Evolutionary conservation across 2,888 invertebrate genomes (phyloP).

Genomic region (Proisotoma minuta): DNA sequence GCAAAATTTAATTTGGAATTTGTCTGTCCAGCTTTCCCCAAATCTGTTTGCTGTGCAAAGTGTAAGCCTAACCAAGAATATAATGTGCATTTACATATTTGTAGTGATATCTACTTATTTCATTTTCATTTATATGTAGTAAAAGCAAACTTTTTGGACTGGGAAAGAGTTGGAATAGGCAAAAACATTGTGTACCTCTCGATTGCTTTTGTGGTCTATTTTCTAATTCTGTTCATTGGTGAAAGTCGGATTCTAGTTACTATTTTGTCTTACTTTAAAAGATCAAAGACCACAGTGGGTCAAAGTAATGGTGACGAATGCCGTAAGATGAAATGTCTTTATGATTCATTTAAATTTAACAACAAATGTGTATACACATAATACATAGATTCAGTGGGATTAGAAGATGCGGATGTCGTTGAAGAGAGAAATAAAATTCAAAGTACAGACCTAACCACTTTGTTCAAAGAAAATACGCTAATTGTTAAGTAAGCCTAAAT

Average conservation of each 20-base stretch:
- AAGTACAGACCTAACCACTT: conserved; percentile 34
- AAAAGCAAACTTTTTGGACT: conserved; percentile 41
- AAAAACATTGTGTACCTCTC: conserved; percentile 39
- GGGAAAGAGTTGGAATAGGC: conserved; percentile 41
- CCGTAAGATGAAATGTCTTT: no score
- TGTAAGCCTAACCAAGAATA: no score
- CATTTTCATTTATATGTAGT: no score
- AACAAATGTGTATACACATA: not conserved
- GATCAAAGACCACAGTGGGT: not conserved
- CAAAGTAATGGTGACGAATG: not conserved
- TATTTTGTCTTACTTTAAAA: not conserved
- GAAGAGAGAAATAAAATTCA: conserved; percentile 3
- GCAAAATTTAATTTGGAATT: conserved; percentile 27
- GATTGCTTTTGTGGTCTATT: conserved; percentile 19
- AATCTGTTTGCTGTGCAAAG: conserved; percentile 29
- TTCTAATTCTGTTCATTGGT: not conserved
- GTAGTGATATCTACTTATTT: no score
- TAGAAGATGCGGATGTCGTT: conserved; percentile 9
- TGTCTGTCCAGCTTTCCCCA: conserved; percentile 29
- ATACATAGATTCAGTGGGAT: not conserved
- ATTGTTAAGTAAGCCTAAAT: conserved; percentile 39
- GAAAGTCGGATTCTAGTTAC: conserved; percentile 7
- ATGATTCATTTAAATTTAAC: not conserved
- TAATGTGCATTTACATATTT: no score
- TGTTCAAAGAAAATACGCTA: conserved; percentile 9